Percentiles rank a stretch among this genome's conserved stretches.
Evolutionary conservation across 53 echinoderm and acorn worm genomes (phyloP).

Genomic region (Luidia sarsii): DNA sequence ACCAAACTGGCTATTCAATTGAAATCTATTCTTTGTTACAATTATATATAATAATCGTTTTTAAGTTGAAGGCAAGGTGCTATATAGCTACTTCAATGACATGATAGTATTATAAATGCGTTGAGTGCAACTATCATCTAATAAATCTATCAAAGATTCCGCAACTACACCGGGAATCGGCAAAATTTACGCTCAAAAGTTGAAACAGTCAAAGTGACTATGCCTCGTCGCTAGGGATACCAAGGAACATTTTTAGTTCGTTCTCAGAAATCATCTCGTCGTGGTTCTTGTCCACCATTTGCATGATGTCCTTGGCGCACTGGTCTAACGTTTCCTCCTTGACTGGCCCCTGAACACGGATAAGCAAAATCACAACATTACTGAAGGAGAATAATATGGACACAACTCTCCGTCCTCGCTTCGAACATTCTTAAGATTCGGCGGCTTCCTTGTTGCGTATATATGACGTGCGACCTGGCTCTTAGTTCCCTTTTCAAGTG

Average conservation of each 20-base stretch:
- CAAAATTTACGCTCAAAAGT: conserved; percentile 41
- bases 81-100: conserved; percentile 24
- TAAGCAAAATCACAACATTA: too few relatives aligned
- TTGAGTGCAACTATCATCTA: conserved; percentile 36
- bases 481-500: too few relatives aligned
- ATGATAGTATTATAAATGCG: conserved; percentile 26
- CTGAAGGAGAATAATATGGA: background rate
- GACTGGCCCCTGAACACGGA: conserved; percentile 39
- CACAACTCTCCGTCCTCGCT: too few relatives aligned
- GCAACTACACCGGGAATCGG: conserved; percentile 22
- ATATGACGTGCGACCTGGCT: too few relatives aligned
- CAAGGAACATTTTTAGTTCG: conserved; percentile 74
- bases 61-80: conserved; percentile 44
- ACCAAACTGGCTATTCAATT: background rate
- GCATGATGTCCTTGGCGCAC: conserved; percentile 56
- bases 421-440: background rate
- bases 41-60: conserved; percentile 1
- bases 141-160: conserved; percentile 31
- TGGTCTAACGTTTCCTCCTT: conserved; percentile 45
- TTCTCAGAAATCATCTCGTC: conserved; percentile 71
- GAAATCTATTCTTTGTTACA: background rate
- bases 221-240: conserved; percentile 35
- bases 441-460: too few relatives aligned
- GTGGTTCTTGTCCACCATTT: conserved; percentile 71
- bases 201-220: conserved; percentile 40